Evolutionary conservation across 2,797 vertebrate genomes (phyloP), one percentile per base, ranked within the genome.

Genomic region (Takifugu ocellatus): DNA sequence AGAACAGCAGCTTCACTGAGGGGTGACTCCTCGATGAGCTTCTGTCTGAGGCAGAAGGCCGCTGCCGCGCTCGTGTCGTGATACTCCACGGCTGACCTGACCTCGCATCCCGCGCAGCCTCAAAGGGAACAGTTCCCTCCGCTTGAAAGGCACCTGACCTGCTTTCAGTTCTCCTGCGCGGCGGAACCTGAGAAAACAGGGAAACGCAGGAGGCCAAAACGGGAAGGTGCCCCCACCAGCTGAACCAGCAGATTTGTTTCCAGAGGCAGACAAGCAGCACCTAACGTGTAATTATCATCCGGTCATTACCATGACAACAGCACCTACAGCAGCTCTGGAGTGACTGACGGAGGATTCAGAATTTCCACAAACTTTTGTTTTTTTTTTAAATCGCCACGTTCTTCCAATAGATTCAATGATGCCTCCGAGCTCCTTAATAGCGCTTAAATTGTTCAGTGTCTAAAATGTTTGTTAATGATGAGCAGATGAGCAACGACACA

Each of bases 31-130:
- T 46, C 77, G 75, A 72, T 59, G 33, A 49, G 67, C 70, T 77
- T 82, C 80, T 82, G 65, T 82, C 64, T 49, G 43, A 52, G 64
- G 71, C 65, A 78, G 77, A 85, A 75, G 66, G 72, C 64, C 63
- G 79, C 83, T 82, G 79, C 80, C 70, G 73, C 72, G 74, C 73
- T 78, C 71, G 58, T 68, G 77, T 59, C 68, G 67, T 68, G 63
- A 70, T 81, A 66, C 78, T 68, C 60, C 78, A 71, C 73, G 70
- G 63, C 36, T 78, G 81, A 83, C 78, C 78, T 80, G 83, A 89
- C 85, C 87, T 82, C 74, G 74, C 70, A 26, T 47, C 21, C 3
- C 77, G 71, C 84, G 82, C 64, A 54, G 60, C 44, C 63, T 49
- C 60, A 70, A 72, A 68, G 64, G 79, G 75, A 77, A 57, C 76